These are phyloP conservation scores for Rhinogobius similis DNA, from an alignment of 2,113 vertebrate genomes.

Conservation along the genomic window DNA sequence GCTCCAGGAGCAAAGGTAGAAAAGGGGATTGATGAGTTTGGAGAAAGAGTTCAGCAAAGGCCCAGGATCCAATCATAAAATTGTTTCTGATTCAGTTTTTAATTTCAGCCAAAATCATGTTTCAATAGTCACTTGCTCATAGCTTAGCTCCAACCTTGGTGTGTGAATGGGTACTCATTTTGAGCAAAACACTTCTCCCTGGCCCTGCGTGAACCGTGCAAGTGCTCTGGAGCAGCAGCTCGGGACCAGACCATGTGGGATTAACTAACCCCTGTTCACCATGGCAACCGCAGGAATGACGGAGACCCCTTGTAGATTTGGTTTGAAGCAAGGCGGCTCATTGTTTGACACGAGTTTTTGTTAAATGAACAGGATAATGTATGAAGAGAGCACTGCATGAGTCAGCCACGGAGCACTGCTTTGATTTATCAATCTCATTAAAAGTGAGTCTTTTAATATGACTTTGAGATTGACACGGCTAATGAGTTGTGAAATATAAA, in stretches of 20 bases:
- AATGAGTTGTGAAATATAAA: conserved; percentile 17
- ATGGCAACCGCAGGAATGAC: conserved; percentile 22
- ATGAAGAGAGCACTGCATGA: not conserved
- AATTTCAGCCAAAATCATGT: conserved; percentile 61
- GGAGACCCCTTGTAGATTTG: conserved; percentile 14
- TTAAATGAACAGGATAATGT: conserved; percentile 11
- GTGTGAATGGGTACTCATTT: conserved; percentile 43
- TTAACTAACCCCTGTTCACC: conserved; percentile 44
- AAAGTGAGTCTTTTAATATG: conserved; percentile 1
- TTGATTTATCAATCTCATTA: conserved; percentile 10
- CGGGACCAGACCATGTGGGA: conserved; percentile 18
- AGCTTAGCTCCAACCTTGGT: conserved; percentile 46
- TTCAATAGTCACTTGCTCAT: conserved; percentile 48
- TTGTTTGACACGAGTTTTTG: conserved; percentile 19
- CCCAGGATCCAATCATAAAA: conserved; percentile 61
- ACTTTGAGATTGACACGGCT: conserved; percentile 7
- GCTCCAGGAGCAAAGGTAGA: conserved; percentile 61
- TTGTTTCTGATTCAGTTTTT: conserved; percentile 60
- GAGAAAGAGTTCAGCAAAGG: conserved; percentile 67
- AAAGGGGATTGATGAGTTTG: conserved; percentile 59
- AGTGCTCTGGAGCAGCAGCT: conserved; percentile 29
- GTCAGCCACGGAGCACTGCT: not conserved
- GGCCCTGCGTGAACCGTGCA: conserved; percentile 45
- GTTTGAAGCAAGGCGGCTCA: conserved; percentile 16
- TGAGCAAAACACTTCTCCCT: conserved; percentile 48